Conservation (phyloP, 2,113 vertebrate genomes). For the Coracopsis vasa region DNA sequence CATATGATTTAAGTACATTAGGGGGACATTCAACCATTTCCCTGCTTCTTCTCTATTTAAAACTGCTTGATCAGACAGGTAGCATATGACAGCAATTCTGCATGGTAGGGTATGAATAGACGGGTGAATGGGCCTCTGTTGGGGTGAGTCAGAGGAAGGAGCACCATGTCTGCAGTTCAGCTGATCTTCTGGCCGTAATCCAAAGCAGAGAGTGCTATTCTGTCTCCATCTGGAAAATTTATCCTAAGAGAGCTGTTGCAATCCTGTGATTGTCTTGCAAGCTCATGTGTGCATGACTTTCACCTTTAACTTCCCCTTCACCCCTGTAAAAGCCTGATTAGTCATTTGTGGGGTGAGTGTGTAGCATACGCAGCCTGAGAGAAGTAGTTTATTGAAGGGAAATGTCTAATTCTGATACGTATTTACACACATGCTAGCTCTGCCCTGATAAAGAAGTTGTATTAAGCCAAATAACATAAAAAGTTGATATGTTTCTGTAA, state of each 20-base stretch:
- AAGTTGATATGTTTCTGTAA: conserved; percentile 13
- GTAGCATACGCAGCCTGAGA: not conserved
- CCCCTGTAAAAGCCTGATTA: not conserved
- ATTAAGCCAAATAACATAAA: conserved; percentile 18
- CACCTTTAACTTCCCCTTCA: not conserved
- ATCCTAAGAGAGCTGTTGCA: not conserved
- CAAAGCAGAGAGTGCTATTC: not conserved
- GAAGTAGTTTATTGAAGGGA: conserved; percentile 14
- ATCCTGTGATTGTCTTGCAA: not conserved
- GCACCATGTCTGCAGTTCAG: not conserved
- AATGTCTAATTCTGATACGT: not conserved
- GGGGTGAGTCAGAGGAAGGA: not conserved
- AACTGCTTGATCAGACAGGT: not conserved
- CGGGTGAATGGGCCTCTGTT: not conserved
- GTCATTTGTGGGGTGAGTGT: not conserved
- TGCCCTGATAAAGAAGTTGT: conserved; percentile 12
- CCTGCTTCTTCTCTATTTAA: not conserved
- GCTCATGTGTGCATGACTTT: not conserved
- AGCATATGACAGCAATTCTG: not conserved
- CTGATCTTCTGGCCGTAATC: not conserved
- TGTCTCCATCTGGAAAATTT: conserved; percentile 26
- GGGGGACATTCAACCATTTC: not conserved
- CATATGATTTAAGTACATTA: not conserved
- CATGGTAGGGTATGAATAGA: not conserved
- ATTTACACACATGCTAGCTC: not conserved